Evolutionary conservation across 1,140 invertebrate species (phyloP).

Genomic region (Conus ventricosus): DNA sequence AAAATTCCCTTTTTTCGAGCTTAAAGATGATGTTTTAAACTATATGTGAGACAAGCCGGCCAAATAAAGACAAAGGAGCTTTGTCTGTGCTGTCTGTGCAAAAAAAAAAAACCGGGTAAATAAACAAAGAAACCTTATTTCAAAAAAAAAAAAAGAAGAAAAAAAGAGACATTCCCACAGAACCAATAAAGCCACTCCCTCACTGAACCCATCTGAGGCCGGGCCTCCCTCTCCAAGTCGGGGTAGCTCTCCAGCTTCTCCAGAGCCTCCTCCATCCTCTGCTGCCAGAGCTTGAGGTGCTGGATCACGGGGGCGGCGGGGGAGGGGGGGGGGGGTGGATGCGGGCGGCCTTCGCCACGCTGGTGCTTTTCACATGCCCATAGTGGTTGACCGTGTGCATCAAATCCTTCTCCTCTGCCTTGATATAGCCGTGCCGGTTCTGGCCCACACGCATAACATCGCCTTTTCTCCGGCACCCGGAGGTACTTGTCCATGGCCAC

Average conservation of each 20-base stretch:
- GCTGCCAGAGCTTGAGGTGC: slow-evolving; percentile 68
- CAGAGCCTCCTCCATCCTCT: slow-evolving; percentile 67
- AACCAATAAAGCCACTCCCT: too few species aligned
- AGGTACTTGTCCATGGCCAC: slow-evolving; percentile 96
- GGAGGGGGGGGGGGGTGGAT: slow-evolving; percentile 54
- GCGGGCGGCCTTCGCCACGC: slow-evolving; percentile 59
- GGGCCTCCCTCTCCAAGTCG: slow-evolving; percentile 59
- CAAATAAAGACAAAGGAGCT: too few species aligned
- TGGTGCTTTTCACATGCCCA: slow-evolving; percentile 70
- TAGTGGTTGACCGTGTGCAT: slow-evolving; percentile 97
- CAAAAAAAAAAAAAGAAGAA: not conserved
- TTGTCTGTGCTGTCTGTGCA: too few species aligned
- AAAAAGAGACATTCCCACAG: not conserved
- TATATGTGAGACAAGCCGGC: too few species aligned
- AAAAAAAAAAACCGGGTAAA: too few species aligned
- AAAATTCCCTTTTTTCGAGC: too few species aligned
- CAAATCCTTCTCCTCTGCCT: slow-evolving; percentile 81
- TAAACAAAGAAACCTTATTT: too few species aligned
- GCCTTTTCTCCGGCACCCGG: slow-evolving; percentile 80
- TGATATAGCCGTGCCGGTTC: slow-evolving; percentile 68
- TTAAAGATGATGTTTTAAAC: too few species aligned
- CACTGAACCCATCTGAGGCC: slow-evolving; percentile 60
- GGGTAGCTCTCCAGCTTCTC: slow-evolving; percentile 66
- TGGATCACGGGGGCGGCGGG: slow-evolving; percentile 55
- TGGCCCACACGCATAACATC: slow-evolving; percentile 62